These are phyloP conservation scores for Peromyscus leucopus DNA, from an alignment of 2,113 vertebrate species.

Conservation along the genomic window DNA sequence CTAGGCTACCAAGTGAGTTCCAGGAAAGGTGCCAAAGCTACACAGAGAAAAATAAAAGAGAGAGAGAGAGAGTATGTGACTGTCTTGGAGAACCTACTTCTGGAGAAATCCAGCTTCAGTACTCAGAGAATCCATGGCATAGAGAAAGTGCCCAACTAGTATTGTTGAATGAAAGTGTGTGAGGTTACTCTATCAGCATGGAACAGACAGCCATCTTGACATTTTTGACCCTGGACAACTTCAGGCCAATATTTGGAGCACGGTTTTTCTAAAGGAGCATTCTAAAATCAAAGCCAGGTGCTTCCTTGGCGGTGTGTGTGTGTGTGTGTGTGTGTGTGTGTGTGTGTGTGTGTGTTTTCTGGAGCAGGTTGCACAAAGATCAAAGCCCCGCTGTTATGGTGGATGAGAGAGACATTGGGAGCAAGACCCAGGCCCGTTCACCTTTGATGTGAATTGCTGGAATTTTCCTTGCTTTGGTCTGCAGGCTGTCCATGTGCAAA, in stretches of 20 bases:
- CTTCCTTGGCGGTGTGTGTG: background rate
- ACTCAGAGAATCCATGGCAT: too few species aligned
- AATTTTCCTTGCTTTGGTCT: background rate
- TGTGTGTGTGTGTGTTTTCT: background rate
- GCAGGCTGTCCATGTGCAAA: conserved; percentile 21
- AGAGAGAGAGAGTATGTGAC: background rate
- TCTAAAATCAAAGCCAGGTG: conserved; percentile 74
- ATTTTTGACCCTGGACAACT: conserved; percentile 36
- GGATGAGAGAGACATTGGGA: conserved; percentile 32
- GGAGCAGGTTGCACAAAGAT: conserved; percentile 61
- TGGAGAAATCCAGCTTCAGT: background rate
- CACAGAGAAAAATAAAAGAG: too few species aligned
- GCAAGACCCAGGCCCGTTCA: conserved; percentile 12
- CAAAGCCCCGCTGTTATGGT: conserved; percentile 65
- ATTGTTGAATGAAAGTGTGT: background rate
- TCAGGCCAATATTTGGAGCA: conserved; percentile 19
- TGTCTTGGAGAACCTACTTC: background rate
- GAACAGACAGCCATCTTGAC: background rate
- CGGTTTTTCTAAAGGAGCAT: conserved; percentile 47
- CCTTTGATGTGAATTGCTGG: conserved; percentile 42
- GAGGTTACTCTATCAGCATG: background rate
- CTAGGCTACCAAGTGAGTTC: too few species aligned
- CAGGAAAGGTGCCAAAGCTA: too few species aligned
- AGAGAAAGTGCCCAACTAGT: background rate
- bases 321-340: background rate